Evolutionary conservation across 1,140 invertebrate species (phyloP).

Genomic region (Lepidurus couesii): DNA sequence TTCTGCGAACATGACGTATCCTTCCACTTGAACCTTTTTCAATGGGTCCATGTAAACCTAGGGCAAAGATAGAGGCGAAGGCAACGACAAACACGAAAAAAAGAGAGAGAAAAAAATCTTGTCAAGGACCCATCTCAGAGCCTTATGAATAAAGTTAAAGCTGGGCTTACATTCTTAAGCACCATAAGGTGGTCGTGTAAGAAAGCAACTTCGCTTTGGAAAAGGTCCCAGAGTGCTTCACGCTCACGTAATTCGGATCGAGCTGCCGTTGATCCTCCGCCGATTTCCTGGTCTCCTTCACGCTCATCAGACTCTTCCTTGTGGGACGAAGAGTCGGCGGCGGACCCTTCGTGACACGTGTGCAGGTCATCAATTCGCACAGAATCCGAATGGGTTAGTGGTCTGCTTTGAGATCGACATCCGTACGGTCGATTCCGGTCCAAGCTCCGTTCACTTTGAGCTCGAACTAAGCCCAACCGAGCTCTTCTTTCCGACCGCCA

Average conservation of each 20-base stretch:
- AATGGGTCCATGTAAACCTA: conserved; percentile 66
- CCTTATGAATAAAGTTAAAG: conserved; percentile 32
- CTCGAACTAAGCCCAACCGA: conserved; percentile 36
- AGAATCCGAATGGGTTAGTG: conserved; percentile 9
- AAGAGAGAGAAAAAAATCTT: neutral
- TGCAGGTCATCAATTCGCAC: neutral
- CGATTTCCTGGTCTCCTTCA: conserved; percentile 34
- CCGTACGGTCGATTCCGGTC: conserved; percentile 36
- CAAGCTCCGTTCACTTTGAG: conserved; percentile 39
- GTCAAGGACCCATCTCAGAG: conserved; percentile 25
- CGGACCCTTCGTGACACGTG: neutral
- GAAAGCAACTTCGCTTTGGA: conserved; percentile 62
- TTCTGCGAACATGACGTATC: conserved; percentile 61
- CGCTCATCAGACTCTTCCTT: conserved; percentile 36
- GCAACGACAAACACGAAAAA: neutral
- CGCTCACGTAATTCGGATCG: conserved; percentile 41
- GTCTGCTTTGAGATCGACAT: conserved; percentile 26
- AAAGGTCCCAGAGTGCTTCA: conserved; percentile 64
- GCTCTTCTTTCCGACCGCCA: conserved; percentile 28
- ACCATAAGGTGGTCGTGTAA: conserved; percentile 64
- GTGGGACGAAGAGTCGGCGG: conserved; percentile 21
- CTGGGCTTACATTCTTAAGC: conserved; percentile 57
- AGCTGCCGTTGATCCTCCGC: conserved; percentile 37
- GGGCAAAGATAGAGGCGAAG: conserved; percentile 26
- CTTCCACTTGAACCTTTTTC: conserved; percentile 65